phyloP scores from a whole-genome alignment of 2,888 invertebrate species.

The Ectobius pallidus region DNA sequence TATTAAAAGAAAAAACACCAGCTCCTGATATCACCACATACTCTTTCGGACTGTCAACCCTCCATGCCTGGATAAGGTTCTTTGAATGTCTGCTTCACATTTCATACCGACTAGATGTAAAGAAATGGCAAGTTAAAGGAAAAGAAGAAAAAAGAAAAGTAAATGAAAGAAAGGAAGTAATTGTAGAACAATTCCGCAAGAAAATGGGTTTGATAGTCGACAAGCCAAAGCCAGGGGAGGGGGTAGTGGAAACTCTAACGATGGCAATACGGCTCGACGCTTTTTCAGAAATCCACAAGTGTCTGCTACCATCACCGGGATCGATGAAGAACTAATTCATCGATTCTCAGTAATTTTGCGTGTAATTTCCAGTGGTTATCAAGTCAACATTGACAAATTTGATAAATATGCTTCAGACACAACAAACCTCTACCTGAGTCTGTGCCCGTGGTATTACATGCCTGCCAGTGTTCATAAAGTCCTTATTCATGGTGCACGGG shows the following conservation, averaged over 20 bases:
- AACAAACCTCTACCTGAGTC: constrained; percentile 13
- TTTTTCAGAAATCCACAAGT: constrained; percentile 45
- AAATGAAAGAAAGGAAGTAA: constrained; percentile 42
- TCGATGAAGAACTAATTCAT: constrained; percentile 47
- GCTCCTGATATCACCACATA: neutral
- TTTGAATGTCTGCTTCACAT: constrained; percentile 49
- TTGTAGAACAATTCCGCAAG: neutral
- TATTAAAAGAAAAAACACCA: neutral
- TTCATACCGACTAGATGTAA: constrained; percentile 44
- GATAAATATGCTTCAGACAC: constrained; percentile 44
- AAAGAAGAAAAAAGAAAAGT: constrained; percentile 43
- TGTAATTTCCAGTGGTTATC: constrained; percentile 45
- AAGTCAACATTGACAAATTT: constrained; percentile 46
- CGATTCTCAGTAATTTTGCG: constrained; percentile 46
- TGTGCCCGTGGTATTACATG: constrained; percentile 49
- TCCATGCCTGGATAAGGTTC: constrained; percentile 50
- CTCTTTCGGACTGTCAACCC: constrained; percentile 45
- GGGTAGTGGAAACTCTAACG: constrained; percentile 45
- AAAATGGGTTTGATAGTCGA: constrained; percentile 45
- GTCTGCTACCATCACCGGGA: constrained; percentile 46
- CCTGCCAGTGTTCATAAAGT: constrained; percentile 48
- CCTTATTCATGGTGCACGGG: constrained; percentile 44
- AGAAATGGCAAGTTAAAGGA: constrained; percentile 48
- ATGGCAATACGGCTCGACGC: constrained; percentile 46
- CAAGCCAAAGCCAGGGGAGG: constrained; percentile 45